phyloP scores from a whole-genome alignment of 2,888 invertebrate species.

The Macrosiphum euphorbiae region DNA sequence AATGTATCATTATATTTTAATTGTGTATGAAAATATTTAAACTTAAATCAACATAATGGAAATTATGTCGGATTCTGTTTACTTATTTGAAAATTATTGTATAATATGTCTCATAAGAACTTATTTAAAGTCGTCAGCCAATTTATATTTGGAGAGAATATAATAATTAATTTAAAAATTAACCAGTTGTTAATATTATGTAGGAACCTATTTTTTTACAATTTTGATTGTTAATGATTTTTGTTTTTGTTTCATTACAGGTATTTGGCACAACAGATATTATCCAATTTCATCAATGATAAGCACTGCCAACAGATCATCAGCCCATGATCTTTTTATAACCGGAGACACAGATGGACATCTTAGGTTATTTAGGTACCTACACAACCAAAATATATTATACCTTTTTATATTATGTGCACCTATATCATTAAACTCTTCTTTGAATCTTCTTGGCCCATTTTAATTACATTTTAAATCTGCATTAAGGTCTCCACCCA shows the following conservation, averaged over 20 bases:
- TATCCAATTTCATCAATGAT: constrained; percentile 88
- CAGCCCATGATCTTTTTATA: constrained; percentile 85
- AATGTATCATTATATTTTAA: background rate
- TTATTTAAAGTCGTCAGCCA: background rate
- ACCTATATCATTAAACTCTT: background rate
- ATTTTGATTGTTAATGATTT: background rate
- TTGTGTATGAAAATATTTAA: background rate
- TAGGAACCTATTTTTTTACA: background rate
- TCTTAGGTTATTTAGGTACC: constrained; percentile 83
- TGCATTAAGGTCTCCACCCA: background rate
- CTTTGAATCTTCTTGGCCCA: background rate
- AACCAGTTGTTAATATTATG: background rate
- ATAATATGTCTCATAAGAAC: background rate
- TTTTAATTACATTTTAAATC: background rate
- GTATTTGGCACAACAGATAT: constrained; percentile 91
- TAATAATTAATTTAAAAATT: background rate
- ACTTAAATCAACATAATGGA: background rate
- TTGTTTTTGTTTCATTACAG: constrained; percentile 71
- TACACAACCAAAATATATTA: constrained; percentile 31
- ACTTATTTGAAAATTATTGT: background rate
- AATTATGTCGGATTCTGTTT: background rate
- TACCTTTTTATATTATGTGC: background rate
- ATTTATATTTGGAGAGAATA: background rate
- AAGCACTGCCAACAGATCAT: constrained; percentile 84
- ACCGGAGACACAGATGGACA: constrained; percentile 93